Base-by-base conservation (phyloP, 35 echinoderm and acorn worm genomes). In the Ptychodera flava region DNA sequence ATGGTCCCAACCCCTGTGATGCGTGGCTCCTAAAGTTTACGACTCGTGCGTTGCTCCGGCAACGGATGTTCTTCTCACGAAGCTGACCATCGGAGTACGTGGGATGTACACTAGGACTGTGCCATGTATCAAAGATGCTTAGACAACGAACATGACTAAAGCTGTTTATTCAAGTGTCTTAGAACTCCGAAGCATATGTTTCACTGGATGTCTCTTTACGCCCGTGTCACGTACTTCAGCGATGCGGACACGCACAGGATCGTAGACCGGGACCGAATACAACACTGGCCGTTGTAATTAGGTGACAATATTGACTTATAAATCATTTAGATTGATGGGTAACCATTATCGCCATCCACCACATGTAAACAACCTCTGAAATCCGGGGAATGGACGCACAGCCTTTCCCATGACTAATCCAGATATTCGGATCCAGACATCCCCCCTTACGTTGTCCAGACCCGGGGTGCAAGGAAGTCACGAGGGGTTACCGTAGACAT, bases 121-220 rank as follows among this genome's bases (percentile, higher is more conserved):
- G 45, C 22, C 45, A 64, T 64, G 45, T 64, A 64, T 64, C 45
- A 64, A 64, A 64, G 6, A 64, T 64, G 45, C 45, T 64, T 64
- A 64, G 45, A 64, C 45, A 64, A 64, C 45, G 45, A 64, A 64
- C 45, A 64, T 64, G 45, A 64, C 45, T 64, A 64, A 64, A 64
- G 45, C 45, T 64, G 45, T 64, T 64, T 64, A 64, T 64, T 64
- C 45, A 64, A 64, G 45, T 64, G 45, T 64, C 6, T 64, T 64
- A 64, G 6, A 12, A 22, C 45, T 64, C 45, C 6, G 22, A 12
- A 12, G 45, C 45, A 64, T 64, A 64, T 64, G 45, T 64, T 64
- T 6, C 6, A 64, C 6, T 22, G 45, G 6, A 12, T 22, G 45
- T 22, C 45, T 64, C 45, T 64, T 22, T 6, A 64, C 45, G 6